Evolutionary conservation across 2,888 invertebrate species (phyloP), one percentile per base, ranked within the genome.

Genomic region (Ypsolopha scabrella): DNA sequence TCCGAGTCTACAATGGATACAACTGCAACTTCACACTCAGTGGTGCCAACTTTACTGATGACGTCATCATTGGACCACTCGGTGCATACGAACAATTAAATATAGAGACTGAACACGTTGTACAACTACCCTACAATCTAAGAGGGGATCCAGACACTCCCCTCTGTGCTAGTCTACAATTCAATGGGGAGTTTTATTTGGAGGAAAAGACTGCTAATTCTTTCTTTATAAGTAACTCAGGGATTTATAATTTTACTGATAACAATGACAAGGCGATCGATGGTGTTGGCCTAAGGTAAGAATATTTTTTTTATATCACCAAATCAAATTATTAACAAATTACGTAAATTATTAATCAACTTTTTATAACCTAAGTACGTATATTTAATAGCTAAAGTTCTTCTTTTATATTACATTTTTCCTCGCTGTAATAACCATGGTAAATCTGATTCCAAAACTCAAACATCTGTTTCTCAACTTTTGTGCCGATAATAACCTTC

Each of bases 1-100:
- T 94, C 13, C 85, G 94, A 57, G 73, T 94, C 6, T 94, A 92
- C 72, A 94, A 94, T 59, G 90, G 90, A 6, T 85, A 87, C 61
- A 75, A 87, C 36, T 92, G 92, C 60, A 75, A 82, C 53, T 85
- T 89, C 54, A 75, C 78, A 0, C 68, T 90, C 14, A 64, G 54
- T 51, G 60, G 59, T 11, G 59, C 56, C 4, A 59, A 63, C 49
- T 41, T 60, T 2, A 50, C 48, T 33, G 49, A 54, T 7, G 41
- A 56, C n/a, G 50, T 60, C 37, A 48, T 56, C 10, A 68, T 77
- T 34, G 68, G 62, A 6, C 71, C 87, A 0, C 61, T 88, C 37
- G 72, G 74, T 3, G 69, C 70, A 44, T 88, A 87, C 61, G 81
- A 88, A 56, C 68, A 78, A 13, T 66, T 88, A 34, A 62, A 83